Base-by-base conservation (phyloP, 1,140 invertebrate species). In the Cardiocondyla obscurior region DNA sequence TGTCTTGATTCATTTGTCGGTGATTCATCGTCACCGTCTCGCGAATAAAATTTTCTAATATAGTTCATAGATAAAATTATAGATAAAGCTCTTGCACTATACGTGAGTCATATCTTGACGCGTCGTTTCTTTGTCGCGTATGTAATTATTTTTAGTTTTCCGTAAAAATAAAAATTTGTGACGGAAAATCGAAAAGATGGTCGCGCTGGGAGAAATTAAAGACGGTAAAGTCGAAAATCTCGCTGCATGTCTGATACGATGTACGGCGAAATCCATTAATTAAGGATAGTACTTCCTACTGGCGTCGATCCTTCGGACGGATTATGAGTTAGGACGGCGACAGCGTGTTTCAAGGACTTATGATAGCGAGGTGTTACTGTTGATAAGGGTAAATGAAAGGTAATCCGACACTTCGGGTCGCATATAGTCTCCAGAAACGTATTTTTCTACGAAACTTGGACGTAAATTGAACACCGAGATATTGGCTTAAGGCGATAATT, bases 351-450 rank as follows among this genome's bases (percentile, higher is more conserved):
- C 70, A 28, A 70, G 62, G 53, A 57, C 84, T 69, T 79, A 89
- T 82, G 44, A 57, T 58, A 33, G 62, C 60, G 30, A 36, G 49
- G 36, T 22, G 25, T 70, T 46, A 28, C 3, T 28, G 36, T 76
- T 88, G 85, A 83, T 88, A 89, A 89, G 69, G 72, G 30, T 83
- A 85, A 89, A 89, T 67, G 88, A 72, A 58, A 65, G 57, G 87
- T 89, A 82, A 86, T 84, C 81, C 49, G 55, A 28, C 55, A 60
- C 65, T 85, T 81, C 25, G 74, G 74, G 25, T 67, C 62, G 74
- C 58, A 83, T 57, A 33, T 55, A 72, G 33, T 65, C 69, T 74
- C 60, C 33, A 14, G 25, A 16, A 39, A 69, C 70, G 16, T 46
- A 65, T 49, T 44, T 42, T 39, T n/a, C 12, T 14, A 7, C 36